Conservation (phyloP, 1,140 invertebrate genomes). For the Leptestheria dahalacensis region DNA sequence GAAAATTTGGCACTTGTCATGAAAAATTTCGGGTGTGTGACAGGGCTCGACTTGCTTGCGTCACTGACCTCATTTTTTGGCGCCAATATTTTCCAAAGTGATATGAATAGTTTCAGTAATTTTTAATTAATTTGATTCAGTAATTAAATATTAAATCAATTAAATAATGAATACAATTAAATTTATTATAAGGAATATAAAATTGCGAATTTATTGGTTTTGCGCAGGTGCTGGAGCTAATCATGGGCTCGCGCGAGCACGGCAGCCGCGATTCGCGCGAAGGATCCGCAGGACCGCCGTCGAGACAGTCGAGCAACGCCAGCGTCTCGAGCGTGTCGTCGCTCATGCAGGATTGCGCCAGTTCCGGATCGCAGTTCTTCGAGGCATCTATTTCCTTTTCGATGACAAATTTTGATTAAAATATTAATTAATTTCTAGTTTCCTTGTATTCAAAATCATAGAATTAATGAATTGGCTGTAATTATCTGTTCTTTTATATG, state of each 20-base stretch:
- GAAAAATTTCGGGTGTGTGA: background rate
- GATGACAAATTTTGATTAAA: no score
- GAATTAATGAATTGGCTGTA: no score
- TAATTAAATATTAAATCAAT: background rate
- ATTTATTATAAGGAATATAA: background rate
- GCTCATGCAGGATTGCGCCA: slow-evolving; percentile 1
- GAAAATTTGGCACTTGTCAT: background rate
- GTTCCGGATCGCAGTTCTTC: slow-evolving; percentile 21
- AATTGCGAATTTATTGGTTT: background rate
- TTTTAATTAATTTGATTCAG: background rate
- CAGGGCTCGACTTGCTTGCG: background rate
- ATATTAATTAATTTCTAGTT: no score
- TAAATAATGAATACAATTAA: background rate
- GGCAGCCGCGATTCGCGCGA: slow-evolving; percentile 10
- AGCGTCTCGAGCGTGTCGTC: slow-evolving; percentile 11
- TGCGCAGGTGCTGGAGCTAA: slow-evolving; percentile 10
- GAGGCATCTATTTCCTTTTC: slow-evolving; percentile 19
- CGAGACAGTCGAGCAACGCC: slow-evolving; percentile 15
- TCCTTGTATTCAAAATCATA: no score
- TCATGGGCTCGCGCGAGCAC: slow-evolving; percentile 6
- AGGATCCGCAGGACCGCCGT: slow-evolving; percentile 11
- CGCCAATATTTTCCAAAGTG: no score
- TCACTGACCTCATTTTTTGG: no score
- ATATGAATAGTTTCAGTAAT: no score
- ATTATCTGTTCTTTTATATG: no score